Conservation (phyloP, 1,140 invertebrate species). For the Sipha flava region DNA sequence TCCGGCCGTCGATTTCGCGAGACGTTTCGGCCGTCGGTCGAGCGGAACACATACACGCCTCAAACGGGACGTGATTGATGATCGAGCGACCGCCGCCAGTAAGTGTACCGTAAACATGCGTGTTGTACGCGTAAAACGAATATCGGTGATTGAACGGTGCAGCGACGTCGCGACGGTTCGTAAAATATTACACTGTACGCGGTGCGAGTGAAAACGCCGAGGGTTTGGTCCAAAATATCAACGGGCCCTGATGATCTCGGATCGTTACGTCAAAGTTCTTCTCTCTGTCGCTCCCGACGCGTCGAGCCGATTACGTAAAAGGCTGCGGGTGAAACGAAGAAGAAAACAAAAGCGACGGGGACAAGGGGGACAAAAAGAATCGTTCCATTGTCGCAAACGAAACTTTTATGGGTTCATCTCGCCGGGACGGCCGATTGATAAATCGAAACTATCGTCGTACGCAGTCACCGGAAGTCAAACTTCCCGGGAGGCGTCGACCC, state of each 20-base stretch:
- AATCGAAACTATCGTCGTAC: background rate
- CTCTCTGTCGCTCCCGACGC: too few relatives aligned
- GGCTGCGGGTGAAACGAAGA: background rate
- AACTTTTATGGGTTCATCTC: conserved; percentile 4
- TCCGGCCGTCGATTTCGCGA: background rate
- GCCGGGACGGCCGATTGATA: background rate
- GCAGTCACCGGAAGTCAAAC: background rate
- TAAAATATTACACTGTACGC: too few relatives aligned
- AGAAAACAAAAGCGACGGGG: background rate
- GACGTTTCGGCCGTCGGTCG: background rate
- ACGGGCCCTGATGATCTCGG: too few relatives aligned
- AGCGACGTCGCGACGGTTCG: too few relatives aligned
- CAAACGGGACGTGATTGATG: background rate
- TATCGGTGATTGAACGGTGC: too few relatives aligned
- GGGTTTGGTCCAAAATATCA: too few relatives aligned
- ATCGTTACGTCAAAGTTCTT: too few relatives aligned
- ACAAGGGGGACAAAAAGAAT: background rate
- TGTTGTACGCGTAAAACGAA: background rate
- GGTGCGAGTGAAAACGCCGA: too few relatives aligned
- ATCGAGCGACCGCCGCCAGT: too few relatives aligned
- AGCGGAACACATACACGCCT: too few relatives aligned
- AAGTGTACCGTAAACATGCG: background rate
- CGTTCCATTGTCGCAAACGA: background rate
- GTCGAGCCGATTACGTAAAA: background rate
- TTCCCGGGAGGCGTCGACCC: background rate